Evolutionary conservation across 2,113 vertebrate species (phyloP), one percentile per base, ranked within the genome.

Genomic region (Alosa alosa): DNA sequence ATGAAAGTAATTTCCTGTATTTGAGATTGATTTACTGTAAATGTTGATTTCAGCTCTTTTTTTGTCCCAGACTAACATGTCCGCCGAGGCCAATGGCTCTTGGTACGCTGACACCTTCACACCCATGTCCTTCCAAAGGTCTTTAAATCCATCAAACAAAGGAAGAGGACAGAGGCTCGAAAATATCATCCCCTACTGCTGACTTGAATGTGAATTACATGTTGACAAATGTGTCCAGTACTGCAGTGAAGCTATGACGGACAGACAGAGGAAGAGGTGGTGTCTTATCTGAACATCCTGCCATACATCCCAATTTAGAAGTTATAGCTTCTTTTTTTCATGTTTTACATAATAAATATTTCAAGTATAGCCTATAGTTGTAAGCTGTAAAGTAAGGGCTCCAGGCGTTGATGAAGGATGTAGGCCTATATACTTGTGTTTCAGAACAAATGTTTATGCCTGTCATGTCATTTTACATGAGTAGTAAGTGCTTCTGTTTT

Each of bases 121-220:
- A 72, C 64, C n/a, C 7, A 36, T 36, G 64, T 72, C 64, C 64
- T 72, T 72, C 25, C 25, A 72, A 72, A 72, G 64, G 25, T 36
- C 11, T 10, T 72, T 72, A 72, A 72, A 72, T 72, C 64, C 64
- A 36, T 72, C 64, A 72, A 72, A 72, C 25, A 3, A 25, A 72
- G 64, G 64, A 72, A 72, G 25, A 72, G 64, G 64, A 72, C n/a
- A 25, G 64, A 36, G 64, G 64, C n/a, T 72, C 36, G 64, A 72
- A 72, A 72, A 72, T 72, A 72, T 31, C 64, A 36, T 36, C 31
- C 64, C 18, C 20, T 2, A 60, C 31, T 72, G 64, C 64, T 72
- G 64, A 72, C 6, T 72, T 72, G 64, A 72, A 72, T 72, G n/a
- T 36, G 64, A 15, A 60, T 72, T 72, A 72, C 4, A 72, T 72